Base-by-base conservation (phyloP, 2,797 vertebrate species). In the Gymnoscopelus microlampas region DNA sequence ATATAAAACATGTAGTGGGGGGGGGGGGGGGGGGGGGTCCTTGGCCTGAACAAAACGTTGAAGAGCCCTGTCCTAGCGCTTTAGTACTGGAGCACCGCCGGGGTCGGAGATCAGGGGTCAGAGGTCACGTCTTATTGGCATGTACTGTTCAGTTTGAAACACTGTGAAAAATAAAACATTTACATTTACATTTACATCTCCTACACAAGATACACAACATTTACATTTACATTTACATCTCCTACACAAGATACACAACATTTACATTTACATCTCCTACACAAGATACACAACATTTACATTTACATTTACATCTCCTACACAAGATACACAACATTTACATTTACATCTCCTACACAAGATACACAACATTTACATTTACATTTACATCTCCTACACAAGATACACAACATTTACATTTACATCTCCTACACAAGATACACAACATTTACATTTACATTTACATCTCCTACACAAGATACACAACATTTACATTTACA, bases 151-250 rank as follows among this genome's bases (percentile, higher is more conserved):
- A 72, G 82, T 87, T 90, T 77, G 70, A 87, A 92, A 90, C 92
- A 94, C 92, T 94, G 93, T 94, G 93, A 94, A 92, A 87, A 89
- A 76, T 85, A 26, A 84, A 56, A 86, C 69, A 29, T 29, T 70
- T 54, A 70, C 59, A 29, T 29, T 70, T 54, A 70, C 59, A 61
- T 68, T 51, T 53, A 77, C 70, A 78, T 63, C 72, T 82, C 84
- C 66, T 81, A 39, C 59, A 73, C 59, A 73, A 81, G 64, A 79
- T 77, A 19, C n/a, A n/a, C n/a, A 56, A 86, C 69, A 29, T 29
- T 70, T 54, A 70, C 59, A n/a, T n/a, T n/a, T n/a, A n/a, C n/a
- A 61, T 68, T 51, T 53, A 77, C 70, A 78, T 63, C 72, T 82
- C 84, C 66, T 81, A 39, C 48, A 59, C 59, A 73, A 81, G 64